Percentiles rank a stretch among this genome's conserved stretches.
Evolutionary conservation across 2,888 invertebrate genomes (phyloP).

Genomic region (Acanthoscelides obtectus): DNA sequence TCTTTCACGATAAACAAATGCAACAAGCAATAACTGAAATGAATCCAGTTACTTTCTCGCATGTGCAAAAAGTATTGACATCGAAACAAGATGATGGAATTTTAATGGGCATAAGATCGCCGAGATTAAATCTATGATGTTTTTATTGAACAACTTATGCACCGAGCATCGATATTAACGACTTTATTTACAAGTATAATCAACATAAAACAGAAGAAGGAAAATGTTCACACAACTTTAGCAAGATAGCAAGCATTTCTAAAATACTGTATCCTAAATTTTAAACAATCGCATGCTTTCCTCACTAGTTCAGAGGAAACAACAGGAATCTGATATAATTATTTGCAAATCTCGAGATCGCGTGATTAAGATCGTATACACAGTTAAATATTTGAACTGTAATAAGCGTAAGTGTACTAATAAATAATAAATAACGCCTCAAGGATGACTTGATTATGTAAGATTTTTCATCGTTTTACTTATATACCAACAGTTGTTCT

Average conservation of each 20-base stretch:
- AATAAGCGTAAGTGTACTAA: not conserved
- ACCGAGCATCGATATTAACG: not conserved
- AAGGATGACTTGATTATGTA: not conserved
- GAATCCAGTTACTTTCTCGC: not conserved
- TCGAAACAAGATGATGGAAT: not conserved
- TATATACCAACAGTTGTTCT: too few species aligned
- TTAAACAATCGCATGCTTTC: not conserved
- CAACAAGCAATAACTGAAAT: not conserved
- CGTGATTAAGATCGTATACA: not conserved
- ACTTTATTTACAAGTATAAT: too few species aligned
- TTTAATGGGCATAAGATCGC: not conserved
- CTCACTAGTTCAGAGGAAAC: not conserved
- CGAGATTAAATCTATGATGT: not conserved
- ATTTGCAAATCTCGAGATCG: not conserved
- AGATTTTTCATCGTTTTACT: not conserved
- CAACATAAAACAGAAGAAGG: too few species aligned
- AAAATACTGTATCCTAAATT: too few species aligned
- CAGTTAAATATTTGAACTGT: not conserved
- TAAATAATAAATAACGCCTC: not conserved
- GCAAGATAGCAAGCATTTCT: too few species aligned
- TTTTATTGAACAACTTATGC: not conserved
- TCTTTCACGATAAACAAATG: not conserved
- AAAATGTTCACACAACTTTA: too few species aligned
- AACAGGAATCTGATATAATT: not conserved
- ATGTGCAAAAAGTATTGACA: not conserved